phyloP scores from a whole-genome alignment of 2,888 invertebrate species.

The Lymantria dispar region DNA sequence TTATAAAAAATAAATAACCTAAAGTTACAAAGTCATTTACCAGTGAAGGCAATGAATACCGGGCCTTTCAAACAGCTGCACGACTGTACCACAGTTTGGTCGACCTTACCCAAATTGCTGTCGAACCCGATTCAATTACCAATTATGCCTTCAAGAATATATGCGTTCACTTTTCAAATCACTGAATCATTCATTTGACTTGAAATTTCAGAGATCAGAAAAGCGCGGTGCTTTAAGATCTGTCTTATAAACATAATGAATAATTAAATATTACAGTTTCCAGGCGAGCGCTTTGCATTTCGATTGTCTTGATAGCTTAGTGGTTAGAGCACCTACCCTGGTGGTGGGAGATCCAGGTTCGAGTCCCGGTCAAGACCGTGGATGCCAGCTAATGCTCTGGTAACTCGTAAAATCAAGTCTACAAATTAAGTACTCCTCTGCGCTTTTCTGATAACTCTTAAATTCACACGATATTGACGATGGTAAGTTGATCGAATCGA shows the following conservation, averaged over 20 bases:
- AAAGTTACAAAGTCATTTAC: conserved; percentile 36
- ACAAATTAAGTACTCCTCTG: conserved; percentile 43
- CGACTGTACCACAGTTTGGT: conserved; percentile 39
- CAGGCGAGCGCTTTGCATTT: conserved; percentile 55
- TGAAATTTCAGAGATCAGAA: conserved; percentile 17
- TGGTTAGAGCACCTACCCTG: conserved; percentile 73
- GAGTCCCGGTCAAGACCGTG: conserved; percentile 79
- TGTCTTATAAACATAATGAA: background rate
- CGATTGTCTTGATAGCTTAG: conserved; percentile 81
- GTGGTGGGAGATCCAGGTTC: conserved; percentile 77
- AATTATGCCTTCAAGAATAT: conserved; percentile 47
- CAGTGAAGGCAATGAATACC: conserved; percentile 46
- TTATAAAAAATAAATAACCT: conserved; percentile 35
- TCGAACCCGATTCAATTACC: conserved; percentile 51
- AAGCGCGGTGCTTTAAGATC: conserved; percentile 40
- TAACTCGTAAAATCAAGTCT: conserved; percentile 20
- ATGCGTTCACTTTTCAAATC: conserved; percentile 46
- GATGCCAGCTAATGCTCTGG: conserved; percentile 55
- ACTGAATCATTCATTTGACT: background rate
- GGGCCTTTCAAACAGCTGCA: conserved; percentile 41
- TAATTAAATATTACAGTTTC: conserved; percentile 17
- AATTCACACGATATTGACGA: conserved; percentile 62
- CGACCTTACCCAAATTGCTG: conserved; percentile 63
- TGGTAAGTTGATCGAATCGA: conserved; percentile 75
- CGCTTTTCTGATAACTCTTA: conserved; percentile 55